Evolutionary conservation across 2,888 invertebrate genomes (phyloP).

Genomic region (Sarcophaga variegata): DNA sequence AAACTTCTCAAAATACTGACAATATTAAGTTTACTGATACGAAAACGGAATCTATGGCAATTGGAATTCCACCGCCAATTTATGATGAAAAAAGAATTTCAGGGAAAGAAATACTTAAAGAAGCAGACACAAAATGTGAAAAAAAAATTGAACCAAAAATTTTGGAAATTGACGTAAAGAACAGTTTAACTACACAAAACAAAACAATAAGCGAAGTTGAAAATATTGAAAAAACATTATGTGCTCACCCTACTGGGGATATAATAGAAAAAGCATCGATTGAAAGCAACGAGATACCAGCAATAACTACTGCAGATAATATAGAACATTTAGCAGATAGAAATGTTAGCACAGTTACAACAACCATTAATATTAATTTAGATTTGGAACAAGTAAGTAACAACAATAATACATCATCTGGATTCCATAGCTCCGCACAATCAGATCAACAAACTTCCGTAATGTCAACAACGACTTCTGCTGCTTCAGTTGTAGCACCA

Average conservation of each 20-base stretch:
- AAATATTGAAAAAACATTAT: constrained; percentile 13
- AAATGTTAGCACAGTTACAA: constrained; percentile 13
- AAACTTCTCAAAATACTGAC: constrained; percentile 24
- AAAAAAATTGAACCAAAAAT: constrained; percentile 11
- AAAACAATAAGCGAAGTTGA: background rate
- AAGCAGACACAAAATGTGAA: constrained; percentile 9
- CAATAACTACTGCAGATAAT: background rate
- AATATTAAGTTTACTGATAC: constrained; percentile 44
- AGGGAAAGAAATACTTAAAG: background rate
- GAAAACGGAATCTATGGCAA: constrained; percentile 29
- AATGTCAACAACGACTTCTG: constrained; percentile 58
- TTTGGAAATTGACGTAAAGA: background rate
- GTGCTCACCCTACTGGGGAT: background rate
- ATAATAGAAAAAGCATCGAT: background rate
- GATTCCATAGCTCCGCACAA: constrained; percentile 76
- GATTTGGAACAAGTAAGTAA: constrained; percentile 76
- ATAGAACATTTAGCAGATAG: constrained; percentile 17
- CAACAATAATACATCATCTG: constrained; percentile 77
- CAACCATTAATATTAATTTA: constrained; percentile 33
- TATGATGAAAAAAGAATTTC: constrained; percentile 9
- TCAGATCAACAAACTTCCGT: constrained; percentile 71
- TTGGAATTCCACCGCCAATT: background rate
- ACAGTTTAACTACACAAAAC: background rate
- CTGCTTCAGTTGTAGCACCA: constrained; percentile 24
- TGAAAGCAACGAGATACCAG: background rate